Conservation (phyloP, 2,113 vertebrate genomes). For the Motacilla alba region DNA sequence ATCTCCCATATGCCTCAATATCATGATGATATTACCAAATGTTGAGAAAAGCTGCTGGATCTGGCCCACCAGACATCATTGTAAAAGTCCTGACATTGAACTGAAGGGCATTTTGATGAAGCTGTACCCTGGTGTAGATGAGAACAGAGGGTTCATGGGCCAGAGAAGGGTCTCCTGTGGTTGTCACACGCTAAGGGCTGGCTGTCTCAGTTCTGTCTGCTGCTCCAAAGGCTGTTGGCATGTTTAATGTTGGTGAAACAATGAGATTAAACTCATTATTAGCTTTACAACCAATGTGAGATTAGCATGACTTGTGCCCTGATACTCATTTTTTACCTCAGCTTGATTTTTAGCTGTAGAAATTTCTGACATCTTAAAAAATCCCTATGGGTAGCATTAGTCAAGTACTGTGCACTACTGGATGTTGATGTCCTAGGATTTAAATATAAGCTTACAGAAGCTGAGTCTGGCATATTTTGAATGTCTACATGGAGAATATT, state of each 20-base stretch:
- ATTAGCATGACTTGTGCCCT: not conserved
- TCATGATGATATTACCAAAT: not conserved
- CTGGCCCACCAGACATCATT: not conserved
- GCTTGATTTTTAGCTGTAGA: not conserved
- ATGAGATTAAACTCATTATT: not conserved
- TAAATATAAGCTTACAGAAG: constrained; percentile 35
- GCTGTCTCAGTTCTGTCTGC: not conserved
- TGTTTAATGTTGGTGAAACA: not conserved
- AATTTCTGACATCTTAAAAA: not conserved
- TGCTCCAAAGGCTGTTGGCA: not conserved
- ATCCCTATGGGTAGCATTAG: not conserved
- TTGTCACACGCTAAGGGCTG: not conserved
- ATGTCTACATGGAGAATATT: not conserved
- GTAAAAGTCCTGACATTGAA: not conserved
- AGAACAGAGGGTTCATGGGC: not conserved
- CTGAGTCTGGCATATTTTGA: constrained; percentile 34
- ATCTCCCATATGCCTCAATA: not conserved
- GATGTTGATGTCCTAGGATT: constrained; percentile 35
- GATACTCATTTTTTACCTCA: not conserved
- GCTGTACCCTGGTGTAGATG: not conserved
- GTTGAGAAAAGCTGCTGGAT: not conserved
- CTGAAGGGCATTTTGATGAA: not conserved
- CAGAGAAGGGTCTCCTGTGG: not conserved
- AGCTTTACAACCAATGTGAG: not conserved
- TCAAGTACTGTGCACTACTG: not conserved